Conservation (phyloP, 2,888 invertebrate genomes). For the Acronicta leporina region DNA sequence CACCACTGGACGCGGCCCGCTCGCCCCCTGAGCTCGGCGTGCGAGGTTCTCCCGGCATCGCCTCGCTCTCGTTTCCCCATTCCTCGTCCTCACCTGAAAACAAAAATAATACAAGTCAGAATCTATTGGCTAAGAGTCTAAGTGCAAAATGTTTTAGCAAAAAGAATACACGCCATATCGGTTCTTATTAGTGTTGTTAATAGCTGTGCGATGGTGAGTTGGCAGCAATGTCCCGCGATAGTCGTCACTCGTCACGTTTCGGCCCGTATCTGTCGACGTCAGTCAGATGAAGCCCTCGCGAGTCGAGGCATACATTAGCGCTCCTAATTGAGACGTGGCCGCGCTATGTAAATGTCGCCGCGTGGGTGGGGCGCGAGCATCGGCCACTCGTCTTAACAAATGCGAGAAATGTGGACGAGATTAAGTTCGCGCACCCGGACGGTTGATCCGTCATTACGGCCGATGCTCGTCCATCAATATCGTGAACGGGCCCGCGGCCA, state of each 20-base stretch:
- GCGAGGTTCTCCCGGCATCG: conserved; percentile 88
- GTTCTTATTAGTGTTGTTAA: conserved; percentile 85
- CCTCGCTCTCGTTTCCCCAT: conserved; percentile 90
- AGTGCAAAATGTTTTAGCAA: conserved; percentile 59
- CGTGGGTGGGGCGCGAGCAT: conserved; percentile 83
- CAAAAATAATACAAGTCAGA: conserved; percentile 55
- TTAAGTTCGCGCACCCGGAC: conserved; percentile 65
- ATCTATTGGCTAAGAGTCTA: conserved; percentile 53
- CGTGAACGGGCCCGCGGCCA: conserved; percentile 80
- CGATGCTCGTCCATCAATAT: conserved; percentile 81
- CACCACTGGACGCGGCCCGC: conserved; percentile 79
- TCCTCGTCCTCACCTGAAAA: conserved; percentile 91
- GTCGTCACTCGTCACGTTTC: conserved; percentile 88
- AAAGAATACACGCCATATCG: conserved; percentile 73
- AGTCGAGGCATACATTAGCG: conserved; percentile 89
- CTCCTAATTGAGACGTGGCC: conserved; percentile 89
- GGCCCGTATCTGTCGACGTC: conserved; percentile 84
- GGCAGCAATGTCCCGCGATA: conserved; percentile 80
- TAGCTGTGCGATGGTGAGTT: conserved; percentile 78
- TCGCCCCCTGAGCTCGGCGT: conserved; percentile 85
- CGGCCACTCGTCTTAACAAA: conserved; percentile 68
- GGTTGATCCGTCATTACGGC: conserved; percentile 68
- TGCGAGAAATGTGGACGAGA: conserved; percentile 73
- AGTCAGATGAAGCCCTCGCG: conserved; percentile 81
- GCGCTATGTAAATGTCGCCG: conserved; percentile 87